Evolutionary conservation across 2,113 vertebrate species (phyloP), one percentile per base, ranked within the genome.

Genomic region (Oenanthe oenanthe): DNA sequence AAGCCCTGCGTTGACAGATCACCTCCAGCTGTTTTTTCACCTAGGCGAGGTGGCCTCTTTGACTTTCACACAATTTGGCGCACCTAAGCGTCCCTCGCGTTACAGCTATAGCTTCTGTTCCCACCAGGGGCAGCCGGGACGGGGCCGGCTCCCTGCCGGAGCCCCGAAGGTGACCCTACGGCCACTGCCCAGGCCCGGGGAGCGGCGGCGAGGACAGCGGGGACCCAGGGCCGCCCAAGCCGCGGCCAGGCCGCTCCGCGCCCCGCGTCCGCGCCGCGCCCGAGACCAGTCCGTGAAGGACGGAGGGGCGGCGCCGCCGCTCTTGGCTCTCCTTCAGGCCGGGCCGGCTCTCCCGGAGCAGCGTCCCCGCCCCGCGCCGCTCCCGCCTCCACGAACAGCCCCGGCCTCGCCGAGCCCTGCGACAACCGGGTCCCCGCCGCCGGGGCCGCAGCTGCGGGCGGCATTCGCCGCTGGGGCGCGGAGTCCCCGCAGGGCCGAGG

Each of bases 81-180:
- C 31, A 7, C 25, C 3, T 1, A 2, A 8, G 15, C 9, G 5
- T 28, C 17, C 53, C 40, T 2, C 2, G 8, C 7, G 32, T 10
- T 2, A 3, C 32, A 34, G 58, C 34, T 1, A 25, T 1, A 25
- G 12, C 15, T 54, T 19, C 61, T 3, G 1, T 0, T 10, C 8
- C 29, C 43, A 2, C 7, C 34, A 26, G 13, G 38, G 31, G 22
- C 8, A 8, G 48, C 51, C 13, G 28, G 65, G 17, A 6, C 57
- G 17, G 20, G 17, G 78, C 54, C 20, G 17, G 16, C 2, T 47
- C n/a, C 47, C 54, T 5, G 29, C 5, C 26, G 6, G 17, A 10
- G 60, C 17, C 21, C n/a, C 6, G 16, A 63, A 34, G 73, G 63
- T 22, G 58, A 50, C 58, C 19, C 57, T 47, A 3, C 15, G 5